A percentile compares a stretch with the other conserved stretches of the same genome.
phyloP scores from a whole-genome alignment of 2,113 vertebrate genomes.

The Leucoraja erinaceus region DNA sequence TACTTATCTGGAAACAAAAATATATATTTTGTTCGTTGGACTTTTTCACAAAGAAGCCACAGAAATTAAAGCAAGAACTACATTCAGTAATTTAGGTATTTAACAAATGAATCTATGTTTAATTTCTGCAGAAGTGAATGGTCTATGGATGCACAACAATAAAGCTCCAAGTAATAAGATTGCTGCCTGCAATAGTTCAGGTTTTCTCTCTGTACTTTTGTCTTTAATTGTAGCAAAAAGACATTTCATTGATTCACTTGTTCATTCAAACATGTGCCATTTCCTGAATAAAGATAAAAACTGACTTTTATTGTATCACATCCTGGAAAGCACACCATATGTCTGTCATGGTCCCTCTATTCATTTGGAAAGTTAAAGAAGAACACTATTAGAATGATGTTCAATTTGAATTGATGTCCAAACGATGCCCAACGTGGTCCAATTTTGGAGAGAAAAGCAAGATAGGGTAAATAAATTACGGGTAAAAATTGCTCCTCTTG shows the following conservation, averaged over 20 bases:
- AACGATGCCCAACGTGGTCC: no score
- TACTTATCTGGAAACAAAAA: constrained; percentile 71
- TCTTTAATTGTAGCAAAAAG: neutral
- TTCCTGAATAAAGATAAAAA: neutral
- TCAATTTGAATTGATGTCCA: neutral
- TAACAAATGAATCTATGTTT: neutral
- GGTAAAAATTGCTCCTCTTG: neutral
- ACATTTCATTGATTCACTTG: neutral
- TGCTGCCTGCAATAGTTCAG: neutral
- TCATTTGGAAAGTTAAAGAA: neutral
- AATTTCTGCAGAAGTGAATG: neutral
- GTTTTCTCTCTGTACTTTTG: neutral
- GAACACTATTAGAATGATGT: neutral
- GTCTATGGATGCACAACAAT: neutral
- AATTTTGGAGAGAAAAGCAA: neutral
- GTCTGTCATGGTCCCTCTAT: neutral
- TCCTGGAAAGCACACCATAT: neutral
- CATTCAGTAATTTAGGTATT: neutral
- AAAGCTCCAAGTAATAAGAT: neutral
- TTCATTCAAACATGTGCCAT: neutral
- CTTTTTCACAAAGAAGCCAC: neutral
- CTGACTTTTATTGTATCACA: neutral
- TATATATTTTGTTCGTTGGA: neutral
- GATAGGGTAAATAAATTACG: neutral
- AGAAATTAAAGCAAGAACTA: neutral